These are phyloP conservation scores for Trichacis sp. DNA, from an alignment of 2,888 invertebrate species.

Conservation along the genomic window DNA sequence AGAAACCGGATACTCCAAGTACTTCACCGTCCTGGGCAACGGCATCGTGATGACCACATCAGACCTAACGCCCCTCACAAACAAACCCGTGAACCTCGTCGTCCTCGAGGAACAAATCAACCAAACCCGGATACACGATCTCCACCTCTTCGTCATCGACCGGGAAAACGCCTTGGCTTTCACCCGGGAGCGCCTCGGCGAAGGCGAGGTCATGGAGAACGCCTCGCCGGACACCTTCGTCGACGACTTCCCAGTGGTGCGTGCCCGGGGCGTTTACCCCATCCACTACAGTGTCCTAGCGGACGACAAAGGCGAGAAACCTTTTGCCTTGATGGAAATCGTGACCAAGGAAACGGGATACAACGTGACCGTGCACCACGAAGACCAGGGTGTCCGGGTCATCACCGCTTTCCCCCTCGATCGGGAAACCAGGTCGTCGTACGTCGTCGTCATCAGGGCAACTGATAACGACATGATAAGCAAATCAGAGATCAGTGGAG, in stretches of 20 bases:
- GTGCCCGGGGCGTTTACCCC: slow-evolving; percentile 77
- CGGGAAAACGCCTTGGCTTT: slow-evolving; percentile 86
- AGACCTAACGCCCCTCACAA: slow-evolving; percentile 84
- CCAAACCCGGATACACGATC: slow-evolving; percentile 82
- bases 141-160: slow-evolving; percentile 87
- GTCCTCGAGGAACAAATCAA: slow-evolving; percentile 86
- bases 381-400: slow-evolving; percentile 76
- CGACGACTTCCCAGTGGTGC: slow-evolving; percentile 78
- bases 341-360: slow-evolving; percentile 71
- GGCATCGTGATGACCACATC: slow-evolving; percentile 93
- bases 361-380: slow-evolving; percentile 56
- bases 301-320: slow-evolving; percentile 72
- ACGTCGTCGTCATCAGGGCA: slow-evolving; percentile 83
- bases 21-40: slow-evolving; percentile 88
- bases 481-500: slow-evolving; percentile 82
- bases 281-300: slow-evolving; percentile 85
- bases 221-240: slow-evolving; percentile 79
- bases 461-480: slow-evolving; percentile 84
- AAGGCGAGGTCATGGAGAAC: slow-evolving; percentile 84
- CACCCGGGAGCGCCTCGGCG: slow-evolving; percentile 74
- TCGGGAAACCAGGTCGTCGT: slow-evolving; percentile 79
- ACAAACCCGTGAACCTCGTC: slow-evolving; percentile 84
- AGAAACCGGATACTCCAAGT: slow-evolving; percentile 85
- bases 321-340: slow-evolving; percentile 79
- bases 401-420: slow-evolving; percentile 84